Evolutionary conservation across 2,888 invertebrate species (phyloP).

Genomic region (Drosophila multiciliata): DNA sequence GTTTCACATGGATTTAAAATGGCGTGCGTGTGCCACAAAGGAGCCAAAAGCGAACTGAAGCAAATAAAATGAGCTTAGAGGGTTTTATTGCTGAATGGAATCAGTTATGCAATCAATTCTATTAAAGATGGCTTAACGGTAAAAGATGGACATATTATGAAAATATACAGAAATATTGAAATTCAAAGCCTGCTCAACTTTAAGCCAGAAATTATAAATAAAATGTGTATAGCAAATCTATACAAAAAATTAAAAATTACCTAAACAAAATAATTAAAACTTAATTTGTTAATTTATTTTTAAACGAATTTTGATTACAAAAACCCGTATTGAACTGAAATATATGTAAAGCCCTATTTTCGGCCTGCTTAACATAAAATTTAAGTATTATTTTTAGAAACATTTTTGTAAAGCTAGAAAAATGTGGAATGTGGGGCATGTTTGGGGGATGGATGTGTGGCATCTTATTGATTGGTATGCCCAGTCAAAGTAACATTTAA

Average conservation of each 20-base stretch:
- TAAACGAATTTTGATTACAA: background rate
- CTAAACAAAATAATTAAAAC: background rate
- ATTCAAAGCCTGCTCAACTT: background rate
- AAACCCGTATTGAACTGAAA: background rate
- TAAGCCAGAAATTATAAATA: constrained; percentile 4
- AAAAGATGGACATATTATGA: background rate
- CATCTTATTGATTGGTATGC: constrained; percentile 50
- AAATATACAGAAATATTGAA: background rate
- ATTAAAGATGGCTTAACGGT: constrained; percentile 20
- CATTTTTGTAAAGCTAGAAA: constrained; percentile 6
- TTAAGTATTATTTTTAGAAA: constrained; percentile 17
- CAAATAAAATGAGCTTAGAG: constrained; percentile 48
- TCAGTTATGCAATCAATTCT: constrained; percentile 23
- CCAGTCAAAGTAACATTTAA: constrained; percentile 49
- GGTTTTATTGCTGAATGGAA: constrained; percentile 42
- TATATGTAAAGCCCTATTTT: background rate
- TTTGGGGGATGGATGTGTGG: background rate
- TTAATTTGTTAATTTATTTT: background rate
- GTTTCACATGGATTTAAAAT: constrained; percentile 61
- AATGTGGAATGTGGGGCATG: constrained; percentile 2
- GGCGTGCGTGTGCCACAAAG: constrained; percentile 27
- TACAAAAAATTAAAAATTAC: background rate
- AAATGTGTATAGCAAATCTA: background rate
- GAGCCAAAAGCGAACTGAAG: constrained; percentile 17
- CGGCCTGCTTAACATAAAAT: background rate